These are phyloP conservation scores for Ceratosolen solmsi DNA, from an alignment of 1,140 invertebrate species.

Conservation along the genomic window DNA sequence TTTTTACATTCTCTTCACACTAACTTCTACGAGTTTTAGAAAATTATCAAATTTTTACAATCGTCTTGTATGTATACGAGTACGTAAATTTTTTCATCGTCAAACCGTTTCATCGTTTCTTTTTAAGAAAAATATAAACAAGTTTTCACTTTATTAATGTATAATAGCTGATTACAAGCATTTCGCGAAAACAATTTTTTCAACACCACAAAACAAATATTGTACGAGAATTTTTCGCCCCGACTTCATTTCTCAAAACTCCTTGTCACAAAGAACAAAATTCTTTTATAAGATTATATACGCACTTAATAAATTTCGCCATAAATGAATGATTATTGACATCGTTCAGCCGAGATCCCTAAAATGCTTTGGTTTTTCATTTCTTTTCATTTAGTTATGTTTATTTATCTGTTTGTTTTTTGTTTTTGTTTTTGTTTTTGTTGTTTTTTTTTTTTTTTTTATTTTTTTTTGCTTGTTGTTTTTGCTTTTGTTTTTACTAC, in stretches of 20 bases:
- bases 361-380: constrained; percentile 48
- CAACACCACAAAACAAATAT: constrained; percentile 26
- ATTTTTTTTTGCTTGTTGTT: no score
- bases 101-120: constrained; percentile 41
- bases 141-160: constrained; percentile 52
- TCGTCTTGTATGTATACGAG: constrained; percentile 54
- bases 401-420: no score
- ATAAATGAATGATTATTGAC: constrained; percentile 35
- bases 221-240: constrained; percentile 17
- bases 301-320: constrained; percentile 20
- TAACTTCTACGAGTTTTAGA: constrained; percentile 53
- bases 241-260: not conserved
- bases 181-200: constrained; percentile 48
- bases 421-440: no score
- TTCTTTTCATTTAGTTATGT: no score
- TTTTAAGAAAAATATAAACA: constrained; percentile 59
- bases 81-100: constrained; percentile 51
- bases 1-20: constrained; percentile 54
- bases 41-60: constrained; percentile 54
- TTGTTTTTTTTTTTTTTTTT: no score
- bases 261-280: not conserved
- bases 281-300: constrained; percentile 9
- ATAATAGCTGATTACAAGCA: constrained; percentile 50
- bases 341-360: constrained; percentile 34
- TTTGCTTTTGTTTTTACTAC: constrained; percentile 21